Evolutionary conservation across 2,797 vertebrate species (phyloP), one percentile per base, ranked within the genome.

Genomic region (Sebastes diaconus): DNA sequence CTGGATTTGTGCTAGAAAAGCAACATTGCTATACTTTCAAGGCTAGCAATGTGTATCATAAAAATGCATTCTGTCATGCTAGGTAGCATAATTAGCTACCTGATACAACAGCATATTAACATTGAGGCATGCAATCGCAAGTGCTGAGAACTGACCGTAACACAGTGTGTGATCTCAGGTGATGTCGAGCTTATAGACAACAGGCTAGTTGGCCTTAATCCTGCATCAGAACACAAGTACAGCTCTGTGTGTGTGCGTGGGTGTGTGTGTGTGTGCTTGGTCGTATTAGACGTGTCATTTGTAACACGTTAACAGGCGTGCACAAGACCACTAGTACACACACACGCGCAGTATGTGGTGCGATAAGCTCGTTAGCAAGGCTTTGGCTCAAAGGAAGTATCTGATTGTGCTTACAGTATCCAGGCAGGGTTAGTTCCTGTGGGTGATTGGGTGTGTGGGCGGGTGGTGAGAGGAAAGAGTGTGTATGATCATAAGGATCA

Each of bases 311-410:
- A 78, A 81, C 73, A 42, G 34, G 73, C 36, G 42, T 69, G 64
- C 70, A 73, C 58, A 83, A 64, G 42, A 79, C 61, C 76, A 63
- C 78, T 54, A 3, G 36, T 55, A 64, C 71, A 79, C 50, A 72
- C 61, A 75, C 68, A 60, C 75, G 77, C 52, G 58, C 52, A 36
- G 52, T 69, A 58, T 64, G 75, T 76, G 81, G 76, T 83, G 32
- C 39, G 80, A 81, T 94, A 92, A 94, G 91, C 91, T 84, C 64
- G 88, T 94, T 94, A 94, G 78, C 46, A 39, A 80, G 70, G 85
- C 87, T 93, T 90, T 88, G 74, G 81, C 82, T 91, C 76, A 85
- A 66, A 85, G 82, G 75, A 89, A 85, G 79, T 79, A 73, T 90
- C 81, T 83, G 76, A 90, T 77, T 77, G 87, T 81, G 75, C 71